Evolutionary conservation across 2,113 vertebrate species (phyloP).

Genomic region (Bos javanicus): DNA sequence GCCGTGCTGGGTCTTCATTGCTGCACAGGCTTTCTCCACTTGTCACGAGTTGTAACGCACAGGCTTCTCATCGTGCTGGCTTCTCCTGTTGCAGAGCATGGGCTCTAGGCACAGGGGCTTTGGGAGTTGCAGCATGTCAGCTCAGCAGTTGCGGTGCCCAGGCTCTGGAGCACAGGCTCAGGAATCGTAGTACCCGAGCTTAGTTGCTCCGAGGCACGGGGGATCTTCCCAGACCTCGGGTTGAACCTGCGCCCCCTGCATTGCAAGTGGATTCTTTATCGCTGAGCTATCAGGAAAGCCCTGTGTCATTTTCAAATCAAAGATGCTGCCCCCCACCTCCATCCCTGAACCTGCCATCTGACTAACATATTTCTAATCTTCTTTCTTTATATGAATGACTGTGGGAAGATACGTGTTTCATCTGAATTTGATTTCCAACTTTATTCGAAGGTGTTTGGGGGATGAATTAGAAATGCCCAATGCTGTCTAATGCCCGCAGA

Average conservation of each 20-base stretch:
- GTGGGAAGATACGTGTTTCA: not conserved
- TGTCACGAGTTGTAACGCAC: rapidly evolving
- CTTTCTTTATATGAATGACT: not conserved
- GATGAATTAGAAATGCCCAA: not conserved
- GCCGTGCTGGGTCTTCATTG: rapidly evolving
- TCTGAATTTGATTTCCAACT: not conserved
- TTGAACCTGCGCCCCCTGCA: rapidly evolving
- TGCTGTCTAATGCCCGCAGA: not conserved
- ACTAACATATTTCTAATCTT: not conserved
- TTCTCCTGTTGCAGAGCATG: not conserved
- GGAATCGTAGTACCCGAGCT: rapidly evolving
- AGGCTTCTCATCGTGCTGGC: rapidly evolving
- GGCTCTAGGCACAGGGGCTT: not conserved
- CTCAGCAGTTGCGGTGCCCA: not conserved
- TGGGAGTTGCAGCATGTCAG: not conserved
- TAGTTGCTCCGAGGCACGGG: not conserved
- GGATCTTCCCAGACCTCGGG: not conserved
- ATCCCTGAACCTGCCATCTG: not conserved
- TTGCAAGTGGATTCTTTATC: not conserved
- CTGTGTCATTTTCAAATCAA: not conserved
- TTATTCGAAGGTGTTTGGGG: not conserved
- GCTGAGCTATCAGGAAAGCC: not conserved
- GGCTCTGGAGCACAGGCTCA: not conserved
- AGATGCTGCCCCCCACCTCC: too few relatives aligned
- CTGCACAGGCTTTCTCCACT: not conserved